Conservation (phyloP, 2,113 vertebrate genomes). For the Trochalopteron elliotii region DNA sequence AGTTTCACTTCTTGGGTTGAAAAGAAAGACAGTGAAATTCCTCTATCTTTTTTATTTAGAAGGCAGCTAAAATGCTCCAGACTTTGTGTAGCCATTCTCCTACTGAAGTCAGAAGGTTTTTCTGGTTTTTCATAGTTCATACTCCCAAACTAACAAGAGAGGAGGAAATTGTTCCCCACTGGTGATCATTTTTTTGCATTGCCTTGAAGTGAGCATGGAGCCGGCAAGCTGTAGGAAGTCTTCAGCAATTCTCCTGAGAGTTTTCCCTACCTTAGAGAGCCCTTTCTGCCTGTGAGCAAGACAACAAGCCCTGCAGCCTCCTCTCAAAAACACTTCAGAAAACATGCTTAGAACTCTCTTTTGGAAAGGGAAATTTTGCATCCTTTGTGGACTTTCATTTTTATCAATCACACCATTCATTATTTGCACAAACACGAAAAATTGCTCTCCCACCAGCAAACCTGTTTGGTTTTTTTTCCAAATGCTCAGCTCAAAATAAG, state of each 20-base stretch:
- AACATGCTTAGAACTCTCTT: background rate
- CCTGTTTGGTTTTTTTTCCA: slow-evolving; percentile 14
- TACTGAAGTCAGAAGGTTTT: background rate
- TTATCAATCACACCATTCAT: slow-evolving; percentile 29
- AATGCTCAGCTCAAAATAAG: slow-evolving; percentile 8
- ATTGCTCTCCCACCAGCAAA: slow-evolving; percentile 9
- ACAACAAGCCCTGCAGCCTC: background rate
- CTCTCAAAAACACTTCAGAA: background rate
- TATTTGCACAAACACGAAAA: slow-evolving; percentile 21
- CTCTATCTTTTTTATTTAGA: background rate
- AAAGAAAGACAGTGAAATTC: background rate
- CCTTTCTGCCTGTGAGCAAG: background rate
- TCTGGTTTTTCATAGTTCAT: background rate
- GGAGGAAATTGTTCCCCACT: background rate
- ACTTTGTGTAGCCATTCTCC: background rate
- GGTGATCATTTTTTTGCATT: background rate
- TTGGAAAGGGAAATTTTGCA: background rate
- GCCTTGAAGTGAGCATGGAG: background rate
- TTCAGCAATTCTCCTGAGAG: background rate
- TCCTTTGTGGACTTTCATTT: background rate
- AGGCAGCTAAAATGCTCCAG: background rate
- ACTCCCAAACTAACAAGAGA: background rate
- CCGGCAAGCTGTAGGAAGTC: background rate
- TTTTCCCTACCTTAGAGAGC: background rate
- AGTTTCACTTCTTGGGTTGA: background rate